These are phyloP conservation scores for Danaus chrysippus DNA, from an alignment of 2,888 invertebrate species.

Conservation along the genomic window DNA sequence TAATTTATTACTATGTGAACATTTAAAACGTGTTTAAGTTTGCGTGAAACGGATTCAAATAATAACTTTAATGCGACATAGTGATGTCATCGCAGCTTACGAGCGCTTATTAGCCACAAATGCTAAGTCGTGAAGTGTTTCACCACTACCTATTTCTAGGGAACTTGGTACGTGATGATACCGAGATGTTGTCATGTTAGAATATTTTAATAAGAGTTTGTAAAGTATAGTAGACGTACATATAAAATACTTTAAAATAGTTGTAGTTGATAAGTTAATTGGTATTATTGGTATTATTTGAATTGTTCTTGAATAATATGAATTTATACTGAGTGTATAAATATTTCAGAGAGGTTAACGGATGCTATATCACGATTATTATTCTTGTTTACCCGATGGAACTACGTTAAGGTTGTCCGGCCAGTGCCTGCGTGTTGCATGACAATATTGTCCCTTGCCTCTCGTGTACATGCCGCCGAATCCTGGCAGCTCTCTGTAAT, in stretches of 20 bases:
- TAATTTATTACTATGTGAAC: slow-evolving; percentile 3
- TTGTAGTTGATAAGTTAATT: too few species aligned
- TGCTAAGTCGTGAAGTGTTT: slow-evolving; percentile 30
- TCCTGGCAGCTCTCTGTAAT: slow-evolving; percentile 33
- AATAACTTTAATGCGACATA: slow-evolving; percentile 31
- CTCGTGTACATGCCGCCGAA: slow-evolving; percentile 28
- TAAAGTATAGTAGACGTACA: background rate
- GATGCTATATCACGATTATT: slow-evolving; percentile 46
- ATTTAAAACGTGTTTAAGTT: slow-evolving; percentile 24
- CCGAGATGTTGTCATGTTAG: slow-evolving; percentile 29
- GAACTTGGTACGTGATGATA: slow-evolving; percentile 31
- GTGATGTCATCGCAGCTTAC: slow-evolving; percentile 37
- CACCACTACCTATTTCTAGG: slow-evolving; percentile 28
- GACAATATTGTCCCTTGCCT: slow-evolving; percentile 39
- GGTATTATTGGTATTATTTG: too few species aligned
- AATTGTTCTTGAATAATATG: background rate
- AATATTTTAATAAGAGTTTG: slow-evolving; percentile 18
- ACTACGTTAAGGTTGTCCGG: slow-evolving; percentile 50
- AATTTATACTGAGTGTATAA: slow-evolving; percentile 2
- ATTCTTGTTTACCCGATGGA: slow-evolving; percentile 49
- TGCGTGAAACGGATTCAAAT: slow-evolving; percentile 28
- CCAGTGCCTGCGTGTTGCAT: slow-evolving; percentile 46
- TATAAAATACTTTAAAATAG: slow-evolving; percentile 5
- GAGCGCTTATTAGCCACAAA: slow-evolving; percentile 29
- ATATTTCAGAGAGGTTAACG: slow-evolving; percentile 35